Evolutionary conservation across 2,797 vertebrate species (phyloP).

Genomic region (Craterocephalus amniculus): DNA sequence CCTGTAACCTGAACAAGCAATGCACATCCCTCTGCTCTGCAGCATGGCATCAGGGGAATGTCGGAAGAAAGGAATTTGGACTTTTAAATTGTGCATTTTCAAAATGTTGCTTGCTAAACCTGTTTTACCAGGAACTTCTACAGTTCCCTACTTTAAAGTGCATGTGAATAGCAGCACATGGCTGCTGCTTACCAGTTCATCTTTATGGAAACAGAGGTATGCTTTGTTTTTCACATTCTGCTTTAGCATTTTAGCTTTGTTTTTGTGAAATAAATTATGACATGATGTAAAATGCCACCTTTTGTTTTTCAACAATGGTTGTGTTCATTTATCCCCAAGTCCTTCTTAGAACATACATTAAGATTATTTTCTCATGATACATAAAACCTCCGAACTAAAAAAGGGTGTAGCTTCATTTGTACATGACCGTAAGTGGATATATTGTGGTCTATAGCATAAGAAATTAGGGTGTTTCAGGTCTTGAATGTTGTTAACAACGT

Average conservation of each 20-base stretch:
- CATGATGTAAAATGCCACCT: neutral
- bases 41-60: too few relatives aligned
- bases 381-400: neutral
- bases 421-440: neutral
- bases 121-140: too few relatives aligned
- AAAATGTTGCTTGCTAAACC: too few relatives aligned
- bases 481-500: conserved; percentile 67
- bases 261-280: neutral
- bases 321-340: neutral
- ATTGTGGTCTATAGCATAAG: conserved; percentile 61
- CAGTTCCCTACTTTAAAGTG: too few relatives aligned
- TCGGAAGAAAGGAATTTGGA: too few relatives aligned
- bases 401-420: neutral
- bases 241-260: neutral
- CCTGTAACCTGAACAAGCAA: too few relatives aligned
- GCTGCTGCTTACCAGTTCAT: neutral
- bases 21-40: too few relatives aligned
- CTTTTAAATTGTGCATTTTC: too few relatives aligned
- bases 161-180: neutral
- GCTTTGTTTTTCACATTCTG: neutral
- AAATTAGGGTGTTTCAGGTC: conserved; percentile 73
- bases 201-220: neutral
- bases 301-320: neutral
- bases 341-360: neutral
- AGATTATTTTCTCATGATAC: neutral